Evolutionary conservation across 1,140 invertebrate genomes (phyloP), one percentile per base, ranked within the genome.

Genomic region (Plodia interpunctella): DNA sequence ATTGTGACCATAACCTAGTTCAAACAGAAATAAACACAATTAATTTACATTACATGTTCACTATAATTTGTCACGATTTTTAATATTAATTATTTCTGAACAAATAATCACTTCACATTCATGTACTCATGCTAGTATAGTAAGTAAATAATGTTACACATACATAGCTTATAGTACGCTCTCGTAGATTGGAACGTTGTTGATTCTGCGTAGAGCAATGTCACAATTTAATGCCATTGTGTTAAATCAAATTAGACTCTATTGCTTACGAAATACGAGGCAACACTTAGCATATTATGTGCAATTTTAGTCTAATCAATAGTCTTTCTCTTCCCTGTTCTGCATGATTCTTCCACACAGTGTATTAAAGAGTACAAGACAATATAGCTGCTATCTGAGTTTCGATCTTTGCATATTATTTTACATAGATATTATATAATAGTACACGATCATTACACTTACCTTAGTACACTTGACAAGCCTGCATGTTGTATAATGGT

Each of bases 121-220:
- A 18, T 20, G 25, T 11, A 53, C 2, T 17, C 38, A 2, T 5
- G 11, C 25, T 55, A 57, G 55, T 44, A 62, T 62, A 57, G 62
- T 69, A 68, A 68, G 68, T 68, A 71, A 69, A 70, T 54, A 65
- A 59, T 60, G n/a, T 56, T 52, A 38, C 52, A 61, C 52, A 62
- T 25, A 44, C 15, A 59, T 57, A 44, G 50, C 15, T 15, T 17
- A 5, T 64, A 60, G 20, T 59, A 50, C 66, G 65, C 59, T 38
- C 68, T 66, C 77, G 76, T 82, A 68, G 65, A 80, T 74, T 72
- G 79, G 77, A 82, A 82, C 77, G 79, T 62, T 69, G 70, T 63
- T 62, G 70, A 75, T 78, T 77, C 69, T 72, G 72, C 72, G 69
- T 72, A 70, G 5, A 56, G 25, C 8, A 0, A 49, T 51, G 55